A percentile compares a stretch with the other conserved stretches of the same genome.
phyloP scores from a whole-genome alignment of 2,888 invertebrate genomes.

The Anagyrus pseudococci region DNA sequence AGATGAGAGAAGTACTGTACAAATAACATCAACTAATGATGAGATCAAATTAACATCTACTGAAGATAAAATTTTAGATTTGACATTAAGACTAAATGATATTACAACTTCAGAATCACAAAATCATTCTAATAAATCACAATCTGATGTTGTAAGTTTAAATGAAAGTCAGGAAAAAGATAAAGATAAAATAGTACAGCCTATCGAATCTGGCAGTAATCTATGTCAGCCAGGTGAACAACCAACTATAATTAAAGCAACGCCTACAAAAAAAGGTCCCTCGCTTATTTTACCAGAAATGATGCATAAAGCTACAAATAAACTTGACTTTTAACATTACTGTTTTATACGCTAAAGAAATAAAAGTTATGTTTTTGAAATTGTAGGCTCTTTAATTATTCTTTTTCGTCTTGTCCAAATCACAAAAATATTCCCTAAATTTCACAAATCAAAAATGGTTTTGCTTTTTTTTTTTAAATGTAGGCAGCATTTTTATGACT shows the following conservation, averaged over 20 bases:
- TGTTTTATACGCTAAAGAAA: conserved; percentile 9
- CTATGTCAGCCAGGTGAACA: too few species aligned
- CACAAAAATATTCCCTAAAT: conserved; percentile 36
- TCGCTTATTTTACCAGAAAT: conserved; percentile 35
- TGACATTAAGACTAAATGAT: background rate
- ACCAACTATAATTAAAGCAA: conserved; percentile 28
- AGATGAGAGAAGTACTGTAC: background rate
- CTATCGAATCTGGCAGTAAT: too few species aligned
- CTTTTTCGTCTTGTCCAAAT: conserved; percentile 27
- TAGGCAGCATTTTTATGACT: conserved; percentile 77
- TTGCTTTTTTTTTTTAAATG: conserved; percentile 62
- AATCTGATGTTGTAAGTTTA: too few species aligned
- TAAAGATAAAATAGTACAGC: background rate
- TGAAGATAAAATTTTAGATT: background rate
- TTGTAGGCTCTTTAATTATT: conserved; percentile 33
- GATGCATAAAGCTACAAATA: conserved; percentile 37
- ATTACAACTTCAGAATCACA: background rate
- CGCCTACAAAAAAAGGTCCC: conserved; percentile 17
- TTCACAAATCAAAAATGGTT: conserved; percentile 22
- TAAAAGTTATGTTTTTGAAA: conserved; percentile 28
- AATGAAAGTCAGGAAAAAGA: background rate
- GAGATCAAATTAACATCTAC: too few species aligned
- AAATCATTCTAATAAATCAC: background rate
- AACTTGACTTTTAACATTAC: conserved; percentile 34
- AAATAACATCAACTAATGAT: background rate